phyloP scores from a whole-genome alignment of 2,113 vertebrate genomes.

The Serilophus lunatus region DNA sequence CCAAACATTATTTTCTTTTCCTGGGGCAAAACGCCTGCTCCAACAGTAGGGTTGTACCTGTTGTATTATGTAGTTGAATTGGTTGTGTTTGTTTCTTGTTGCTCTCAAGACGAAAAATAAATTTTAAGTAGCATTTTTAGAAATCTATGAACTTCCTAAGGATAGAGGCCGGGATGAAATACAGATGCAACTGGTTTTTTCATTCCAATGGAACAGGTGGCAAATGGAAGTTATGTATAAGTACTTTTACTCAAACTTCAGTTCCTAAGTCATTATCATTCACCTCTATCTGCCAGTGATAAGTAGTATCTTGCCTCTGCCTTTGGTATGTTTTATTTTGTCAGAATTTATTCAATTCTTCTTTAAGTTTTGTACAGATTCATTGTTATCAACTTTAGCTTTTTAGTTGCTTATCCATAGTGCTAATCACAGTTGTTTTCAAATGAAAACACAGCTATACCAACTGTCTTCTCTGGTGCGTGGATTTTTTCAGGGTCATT shows the following conservation, averaged over 20 bases:
- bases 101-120: background rate
- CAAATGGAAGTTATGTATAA: background rate
- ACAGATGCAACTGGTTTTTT: background rate
- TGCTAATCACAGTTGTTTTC: background rate
- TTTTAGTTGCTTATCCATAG: background rate
- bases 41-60: background rate
- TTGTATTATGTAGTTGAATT: background rate
- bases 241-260: background rate
- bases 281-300: no score
- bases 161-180: background rate
- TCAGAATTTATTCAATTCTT: background rate
- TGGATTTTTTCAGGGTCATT: background rate
- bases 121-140: background rate
- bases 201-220: background rate
- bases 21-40: background rate
- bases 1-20: background rate
- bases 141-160: background rate
- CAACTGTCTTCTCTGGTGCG: background rate
- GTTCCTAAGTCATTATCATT: background rate
- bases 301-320: background rate
- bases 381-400: background rate
- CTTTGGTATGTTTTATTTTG: background rate
- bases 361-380: background rate
- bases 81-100: background rate
- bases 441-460: background rate